These are phyloP conservation scores for Spisula solida DNA, from an alignment of 2,888 invertebrate species.

Conservation along the genomic window DNA sequence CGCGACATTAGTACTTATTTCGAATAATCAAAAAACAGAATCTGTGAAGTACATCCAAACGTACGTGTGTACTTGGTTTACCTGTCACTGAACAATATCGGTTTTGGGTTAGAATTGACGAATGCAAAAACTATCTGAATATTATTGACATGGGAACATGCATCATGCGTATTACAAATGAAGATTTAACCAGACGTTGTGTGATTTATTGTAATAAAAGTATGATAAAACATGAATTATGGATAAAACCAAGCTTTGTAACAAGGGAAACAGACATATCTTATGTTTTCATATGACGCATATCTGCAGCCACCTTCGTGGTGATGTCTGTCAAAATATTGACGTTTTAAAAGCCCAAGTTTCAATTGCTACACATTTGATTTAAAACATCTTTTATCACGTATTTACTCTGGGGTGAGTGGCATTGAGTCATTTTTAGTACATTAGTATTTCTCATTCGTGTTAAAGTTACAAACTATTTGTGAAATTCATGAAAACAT, in stretches of 20 bases:
- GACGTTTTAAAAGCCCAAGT: slow-evolving; percentile 28
- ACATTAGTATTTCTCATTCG: neutral
- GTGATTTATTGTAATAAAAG: neutral
- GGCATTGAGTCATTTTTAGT: neutral
- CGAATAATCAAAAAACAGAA: no score
- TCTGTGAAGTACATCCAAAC: no score
- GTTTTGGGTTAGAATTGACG: no score
- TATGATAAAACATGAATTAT: neutral
- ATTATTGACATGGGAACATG: no score
- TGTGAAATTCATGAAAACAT: neutral
- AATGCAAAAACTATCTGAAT: no score
- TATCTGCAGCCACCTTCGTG: neutral
- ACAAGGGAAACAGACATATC: neutral
- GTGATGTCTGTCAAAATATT: slow-evolving; percentile 3
- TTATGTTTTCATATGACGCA: neutral
- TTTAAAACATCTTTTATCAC: neutral
- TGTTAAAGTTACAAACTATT: neutral
- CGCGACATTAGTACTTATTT: no score
- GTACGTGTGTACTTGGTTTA: no score
- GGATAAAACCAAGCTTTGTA: neutral
- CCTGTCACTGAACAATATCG: no score
- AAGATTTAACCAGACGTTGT: no score
- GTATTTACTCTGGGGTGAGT: neutral
- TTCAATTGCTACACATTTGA: neutral
- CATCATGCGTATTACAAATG: no score